Evolutionary conservation across 2,888 invertebrate species (phyloP).

Genomic region (Hypsopygia costalis): DNA sequence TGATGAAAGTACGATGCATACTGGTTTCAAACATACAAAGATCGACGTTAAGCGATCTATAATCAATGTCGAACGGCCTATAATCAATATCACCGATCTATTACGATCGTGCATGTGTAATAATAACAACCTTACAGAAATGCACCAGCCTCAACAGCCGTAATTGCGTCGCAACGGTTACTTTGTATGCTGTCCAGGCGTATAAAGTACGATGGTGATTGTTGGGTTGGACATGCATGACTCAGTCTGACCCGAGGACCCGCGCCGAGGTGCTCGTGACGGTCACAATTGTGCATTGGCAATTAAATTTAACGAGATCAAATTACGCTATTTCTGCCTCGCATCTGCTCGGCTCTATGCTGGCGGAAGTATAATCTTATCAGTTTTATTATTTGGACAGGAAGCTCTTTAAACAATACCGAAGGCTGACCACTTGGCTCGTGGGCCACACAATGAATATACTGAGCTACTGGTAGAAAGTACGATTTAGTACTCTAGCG

Average conservation of each 20-base stretch:
- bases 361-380: slow-evolving; percentile 47
- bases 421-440: too few species aligned
- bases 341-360: slow-evolving; percentile 38
- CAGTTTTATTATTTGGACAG: slow-evolving; percentile 37
- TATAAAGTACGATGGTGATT: slow-evolving; percentile 15
- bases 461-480: too few species aligned
- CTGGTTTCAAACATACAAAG: too few species aligned
- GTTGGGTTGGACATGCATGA: slow-evolving; percentile 34
- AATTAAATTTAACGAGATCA: slow-evolving; percentile 72
- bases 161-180: slow-evolving; percentile 34
- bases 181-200: slow-evolving; percentile 44
- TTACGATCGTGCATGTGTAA: too few species aligned
- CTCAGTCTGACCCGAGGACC: slow-evolving; percentile 52
- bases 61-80: too few species aligned
- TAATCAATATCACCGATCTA: too few species aligned
- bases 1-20: too few species aligned
- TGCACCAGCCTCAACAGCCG: too few species aligned
- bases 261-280: slow-evolving; percentile 52
- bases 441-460: too few species aligned
- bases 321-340: slow-evolving; percentile 65
- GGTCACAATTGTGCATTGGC: slow-evolving; percentile 60
- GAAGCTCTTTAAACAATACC: slow-evolving; percentile 21
- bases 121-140: too few species aligned
- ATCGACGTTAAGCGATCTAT: too few species aligned
- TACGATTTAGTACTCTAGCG: too few species aligned